A percentile compares a stretch with the other conserved stretches of the same genome.
Conservation (phyloP, 2,113 vertebrate species). For the Brevimyrus niger region DNA sequence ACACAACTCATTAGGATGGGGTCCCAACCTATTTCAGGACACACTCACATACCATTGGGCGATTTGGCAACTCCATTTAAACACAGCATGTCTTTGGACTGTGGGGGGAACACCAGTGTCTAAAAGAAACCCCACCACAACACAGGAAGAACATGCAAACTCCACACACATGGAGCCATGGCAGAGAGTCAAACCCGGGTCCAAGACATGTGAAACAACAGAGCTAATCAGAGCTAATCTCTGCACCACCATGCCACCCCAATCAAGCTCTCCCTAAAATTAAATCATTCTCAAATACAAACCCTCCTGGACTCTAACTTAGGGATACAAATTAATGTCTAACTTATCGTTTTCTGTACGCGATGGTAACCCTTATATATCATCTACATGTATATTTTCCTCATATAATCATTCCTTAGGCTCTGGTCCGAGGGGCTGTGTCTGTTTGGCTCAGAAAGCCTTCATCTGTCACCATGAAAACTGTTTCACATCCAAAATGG, state of each 20-base stretch:
- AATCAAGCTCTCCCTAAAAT: not conserved
- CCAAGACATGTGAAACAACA: not conserved
- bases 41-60: not conserved
- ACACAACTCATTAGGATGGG: not conserved
- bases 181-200: not conserved
- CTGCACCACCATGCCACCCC: not conserved
- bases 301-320: not conserved
- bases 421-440: not conserved
- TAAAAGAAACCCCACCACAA: not conserved
- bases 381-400: not conserved
- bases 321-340: not conserved
- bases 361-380: not conserved
- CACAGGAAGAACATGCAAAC: not conserved
- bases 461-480: not conserved
- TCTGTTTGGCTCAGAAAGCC: not conserved
- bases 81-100: not conserved
- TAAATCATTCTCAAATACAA: not conserved
- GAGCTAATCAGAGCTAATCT: not conserved
- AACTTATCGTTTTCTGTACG: not conserved
- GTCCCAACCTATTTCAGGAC: not conserved
- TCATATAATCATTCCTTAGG: not conserved
- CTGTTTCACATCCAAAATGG: not conserved
- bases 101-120: not conserved
- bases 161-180: not conserved
- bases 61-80: not conserved